Evolutionary conservation across 2,888 invertebrate genomes (phyloP).

Genomic region (Meta bourneti): DNA sequence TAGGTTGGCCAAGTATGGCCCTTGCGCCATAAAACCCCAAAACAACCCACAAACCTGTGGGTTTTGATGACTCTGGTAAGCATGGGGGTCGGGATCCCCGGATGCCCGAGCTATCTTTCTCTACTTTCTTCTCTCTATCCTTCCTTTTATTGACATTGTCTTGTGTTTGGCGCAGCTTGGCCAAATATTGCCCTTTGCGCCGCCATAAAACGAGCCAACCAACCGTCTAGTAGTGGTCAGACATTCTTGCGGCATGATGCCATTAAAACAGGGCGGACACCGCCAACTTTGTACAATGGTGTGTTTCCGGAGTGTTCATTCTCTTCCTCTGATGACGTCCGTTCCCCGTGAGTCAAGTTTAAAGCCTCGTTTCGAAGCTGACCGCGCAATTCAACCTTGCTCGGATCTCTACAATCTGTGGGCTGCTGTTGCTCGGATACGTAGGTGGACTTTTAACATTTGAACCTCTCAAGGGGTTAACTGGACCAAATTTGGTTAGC

Average conservation of each 20-base stretch:
- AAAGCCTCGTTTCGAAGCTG: constrained; percentile 10
- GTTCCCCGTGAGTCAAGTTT: constrained; percentile 48
- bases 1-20: no score
- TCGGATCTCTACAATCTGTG: constrained; percentile 11
- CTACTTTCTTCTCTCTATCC: no score
- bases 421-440: not conserved
- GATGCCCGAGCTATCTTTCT: no score
- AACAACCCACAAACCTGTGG: no score
- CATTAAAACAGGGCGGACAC: constrained; percentile 69
- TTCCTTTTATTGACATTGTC: no score
- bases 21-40: no score
- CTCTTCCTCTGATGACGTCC: constrained; percentile 11
- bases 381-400: constrained; percentile 63
- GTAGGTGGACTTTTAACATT: constrained; percentile 54
- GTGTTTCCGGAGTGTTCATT: constrained; percentile 46
- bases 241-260: constrained; percentile 37
- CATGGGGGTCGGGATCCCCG: no score
- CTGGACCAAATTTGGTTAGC: constrained; percentile 30
- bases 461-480: constrained; percentile 57
- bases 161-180: no score
- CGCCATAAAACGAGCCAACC: no score
- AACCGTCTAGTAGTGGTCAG: not conserved
- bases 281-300: constrained; percentile 57
- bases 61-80: no score
- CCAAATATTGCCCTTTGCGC: no score